phyloP scores from a whole-genome alignment of 1,140 invertebrate species.

The Adelges cooleyi region DNA sequence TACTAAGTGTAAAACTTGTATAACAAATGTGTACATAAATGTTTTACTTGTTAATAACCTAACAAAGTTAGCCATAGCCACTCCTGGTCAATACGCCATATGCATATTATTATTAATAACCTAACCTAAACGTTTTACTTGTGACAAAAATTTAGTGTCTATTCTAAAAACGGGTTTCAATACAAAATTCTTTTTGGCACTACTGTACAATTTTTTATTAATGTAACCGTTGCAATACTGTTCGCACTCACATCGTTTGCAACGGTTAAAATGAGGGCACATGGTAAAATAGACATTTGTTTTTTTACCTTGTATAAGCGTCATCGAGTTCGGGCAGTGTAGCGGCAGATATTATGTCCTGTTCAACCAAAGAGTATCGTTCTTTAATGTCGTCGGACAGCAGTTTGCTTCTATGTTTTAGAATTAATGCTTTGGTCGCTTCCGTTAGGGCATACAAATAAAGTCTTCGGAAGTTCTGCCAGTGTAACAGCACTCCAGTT shows the following conservation, averaged over 20 bases:
- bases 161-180: too few species aligned
- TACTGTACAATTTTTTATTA: too few species aligned
- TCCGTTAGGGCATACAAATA: slow-evolving; percentile 90
- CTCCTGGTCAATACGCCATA: too few species aligned
- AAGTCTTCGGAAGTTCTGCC: slow-evolving; percentile 74
- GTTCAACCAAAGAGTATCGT: slow-evolving; percentile 56
- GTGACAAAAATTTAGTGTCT: too few species aligned
- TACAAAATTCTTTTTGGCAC: too few species aligned
- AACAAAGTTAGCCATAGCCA: too few species aligned
- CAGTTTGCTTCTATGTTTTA: slow-evolving; percentile 61
- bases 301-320: slow-evolving; percentile 61
- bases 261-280: background rate
- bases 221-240: too few species aligned
- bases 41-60: too few species aligned
- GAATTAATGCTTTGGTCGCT: slow-evolving; percentile 73
- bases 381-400: slow-evolving; percentile 61
- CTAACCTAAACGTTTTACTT: too few species aligned
- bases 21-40: too few species aligned
- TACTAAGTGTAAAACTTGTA: too few species aligned
- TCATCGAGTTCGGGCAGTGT: slow-evolving; percentile 79
- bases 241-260: slow-evolving; percentile 26
- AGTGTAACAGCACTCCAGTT: slow-evolving; percentile 64
- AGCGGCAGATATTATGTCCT: slow-evolving; percentile 69
- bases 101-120: too few species aligned
- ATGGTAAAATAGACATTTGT: background rate